These are phyloP conservation scores for Crocidura indochinensis DNA, from an alignment of 2,797 vertebrate species.

Conservation along the genomic window DNA sequence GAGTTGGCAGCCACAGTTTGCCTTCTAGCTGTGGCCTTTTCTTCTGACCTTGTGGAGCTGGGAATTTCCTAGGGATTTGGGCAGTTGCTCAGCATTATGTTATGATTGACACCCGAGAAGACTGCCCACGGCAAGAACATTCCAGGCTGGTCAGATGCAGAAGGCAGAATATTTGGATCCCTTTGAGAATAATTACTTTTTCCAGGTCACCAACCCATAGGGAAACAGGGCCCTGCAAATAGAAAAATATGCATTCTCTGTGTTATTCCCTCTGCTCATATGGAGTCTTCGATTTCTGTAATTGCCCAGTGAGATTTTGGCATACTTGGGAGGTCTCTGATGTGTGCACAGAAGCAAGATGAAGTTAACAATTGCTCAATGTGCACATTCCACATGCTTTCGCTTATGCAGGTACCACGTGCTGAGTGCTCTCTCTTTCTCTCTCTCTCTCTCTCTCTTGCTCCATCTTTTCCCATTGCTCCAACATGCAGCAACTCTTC, in stretches of 20 bases:
- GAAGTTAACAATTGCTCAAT: neutral
- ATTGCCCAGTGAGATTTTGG: neutral
- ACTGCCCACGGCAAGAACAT: neutral
- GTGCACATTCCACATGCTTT: neutral
- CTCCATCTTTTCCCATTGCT: neutral
- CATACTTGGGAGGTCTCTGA: neutral
- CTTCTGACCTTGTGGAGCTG: neutral
- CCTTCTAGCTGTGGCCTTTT: neutral
- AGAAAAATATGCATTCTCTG: neutral
- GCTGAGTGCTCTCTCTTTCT: no score
- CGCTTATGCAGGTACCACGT: neutral
- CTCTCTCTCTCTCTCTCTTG: neutral
- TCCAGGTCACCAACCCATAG: neutral
- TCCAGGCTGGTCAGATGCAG: neutral
- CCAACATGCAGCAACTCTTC: neutral
- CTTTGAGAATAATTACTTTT: slow-evolving; percentile 17
- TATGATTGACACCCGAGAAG: slow-evolving; percentile 27
- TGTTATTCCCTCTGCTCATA: neutral
- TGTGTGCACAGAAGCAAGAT: neutral
- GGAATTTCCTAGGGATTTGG: neutral
- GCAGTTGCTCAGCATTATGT: neutral
- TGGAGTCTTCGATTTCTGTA: neutral
- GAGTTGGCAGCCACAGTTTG: neutral
- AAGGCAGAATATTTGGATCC: neutral
- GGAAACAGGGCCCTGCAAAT: neutral